Evolutionary conservation across 2,888 invertebrate genomes (phyloP).

Genomic region (Petrolisthes cinctipes): DNA sequence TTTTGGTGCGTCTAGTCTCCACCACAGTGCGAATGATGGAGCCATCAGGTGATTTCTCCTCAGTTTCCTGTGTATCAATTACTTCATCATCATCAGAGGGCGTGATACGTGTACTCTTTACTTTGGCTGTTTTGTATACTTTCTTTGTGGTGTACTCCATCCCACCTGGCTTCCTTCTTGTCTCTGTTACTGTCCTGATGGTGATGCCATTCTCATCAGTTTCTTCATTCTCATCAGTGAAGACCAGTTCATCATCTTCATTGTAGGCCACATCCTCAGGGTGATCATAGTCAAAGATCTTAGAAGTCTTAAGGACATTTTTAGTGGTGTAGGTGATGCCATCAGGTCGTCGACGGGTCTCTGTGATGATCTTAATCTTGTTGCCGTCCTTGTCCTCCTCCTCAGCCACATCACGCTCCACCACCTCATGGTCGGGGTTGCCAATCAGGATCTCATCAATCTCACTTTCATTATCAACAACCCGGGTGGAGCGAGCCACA

Average conservation of each 20-base stretch:
- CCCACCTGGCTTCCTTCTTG: constrained; percentile 58
- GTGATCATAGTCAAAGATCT: constrained; percentile 65
- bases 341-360: constrained; percentile 63
- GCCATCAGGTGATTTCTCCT: constrained; percentile 61
- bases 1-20: constrained; percentile 56
- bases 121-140: constrained; percentile 65
- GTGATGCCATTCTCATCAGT: constrained; percentile 63
- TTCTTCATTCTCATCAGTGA: constrained; percentile 55
- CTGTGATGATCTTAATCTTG: constrained; percentile 64
- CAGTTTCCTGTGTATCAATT: constrained; percentile 59
- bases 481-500: constrained; percentile 59
- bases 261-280: constrained; percentile 63
- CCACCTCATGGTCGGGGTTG: constrained; percentile 65
- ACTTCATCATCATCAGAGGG: constrained; percentile 64
- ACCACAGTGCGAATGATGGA: constrained; percentile 51
- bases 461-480: constrained; percentile 60
- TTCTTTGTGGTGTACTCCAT: constrained; percentile 64
- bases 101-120: constrained; percentile 56
- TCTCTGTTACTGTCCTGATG: constrained; percentile 62
- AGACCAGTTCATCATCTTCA: constrained; percentile 60
- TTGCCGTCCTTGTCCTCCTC: constrained; percentile 64
- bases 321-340: constrained; percentile 65
- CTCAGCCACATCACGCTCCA: constrained; percentile 61
- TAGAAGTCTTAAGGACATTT: constrained; percentile 63
- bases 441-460: constrained; percentile 65